Percentiles rank a stretch among this genome's conserved stretches.
These are phyloP conservation scores for Stenoptilia bipunctidactyla DNA, from an alignment of 2,888 invertebrate genomes.

Conservation along the genomic window DNA sequence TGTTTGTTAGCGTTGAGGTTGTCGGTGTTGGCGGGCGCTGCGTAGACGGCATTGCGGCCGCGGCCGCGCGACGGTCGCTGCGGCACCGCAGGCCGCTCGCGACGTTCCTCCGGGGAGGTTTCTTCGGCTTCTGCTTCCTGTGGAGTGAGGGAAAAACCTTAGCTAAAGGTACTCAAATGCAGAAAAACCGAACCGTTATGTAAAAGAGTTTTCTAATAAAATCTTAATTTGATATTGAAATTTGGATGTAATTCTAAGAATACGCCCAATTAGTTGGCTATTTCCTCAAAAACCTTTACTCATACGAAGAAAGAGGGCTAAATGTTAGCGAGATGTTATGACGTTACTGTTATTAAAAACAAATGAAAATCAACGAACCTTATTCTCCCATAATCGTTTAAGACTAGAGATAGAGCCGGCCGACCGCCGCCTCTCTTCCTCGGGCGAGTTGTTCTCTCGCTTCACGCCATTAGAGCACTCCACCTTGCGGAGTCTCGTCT, in stretches of 20 bases:
- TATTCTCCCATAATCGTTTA: constrained; percentile 93
- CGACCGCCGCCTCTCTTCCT: constrained; percentile 89
- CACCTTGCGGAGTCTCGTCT: constrained; percentile 86
- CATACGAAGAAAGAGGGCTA: no score
- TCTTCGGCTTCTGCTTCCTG: constrained; percentile 15
- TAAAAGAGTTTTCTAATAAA: no score
- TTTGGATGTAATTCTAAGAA: no score
- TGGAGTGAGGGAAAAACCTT: no score
- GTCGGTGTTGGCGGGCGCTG: neutral
- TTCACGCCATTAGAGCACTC: constrained; percentile 64
- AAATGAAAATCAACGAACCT: constrained; percentile 33
- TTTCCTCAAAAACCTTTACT: no score
- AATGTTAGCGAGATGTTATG: no score
- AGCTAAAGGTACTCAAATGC: no score
- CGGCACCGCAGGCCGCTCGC: constrained; percentile 6
- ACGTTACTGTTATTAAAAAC: no score
- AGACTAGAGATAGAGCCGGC: constrained; percentile 93
- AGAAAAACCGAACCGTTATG: no score
- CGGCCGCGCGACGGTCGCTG: neutral
- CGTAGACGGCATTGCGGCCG: constrained; percentile 11
- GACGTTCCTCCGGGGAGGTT: constrained; percentile 37
- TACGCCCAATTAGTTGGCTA: no score
- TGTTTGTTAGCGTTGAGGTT: constrained; percentile 20
- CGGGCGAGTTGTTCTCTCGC: constrained; percentile 39
- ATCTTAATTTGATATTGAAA: no score